Evolutionary conservation across 2,888 invertebrate genomes (phyloP), one percentile per base, ranked within the genome.

Genomic region (Patella ulyssiponensis): DNA sequence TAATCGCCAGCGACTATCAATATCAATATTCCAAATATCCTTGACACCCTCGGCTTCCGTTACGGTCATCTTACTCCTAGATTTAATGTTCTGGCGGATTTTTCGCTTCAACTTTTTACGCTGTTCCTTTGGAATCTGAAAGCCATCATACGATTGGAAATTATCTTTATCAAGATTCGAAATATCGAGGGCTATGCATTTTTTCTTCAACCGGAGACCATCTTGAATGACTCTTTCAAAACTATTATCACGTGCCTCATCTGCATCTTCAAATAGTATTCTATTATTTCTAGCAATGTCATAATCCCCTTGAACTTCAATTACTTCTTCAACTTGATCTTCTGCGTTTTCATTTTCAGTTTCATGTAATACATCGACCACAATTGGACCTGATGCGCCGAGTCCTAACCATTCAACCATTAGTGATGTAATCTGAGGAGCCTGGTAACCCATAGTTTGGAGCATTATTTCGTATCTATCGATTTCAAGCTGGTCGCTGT

Each of bases 1-100:
- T 51, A 93, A 80, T 27, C 87, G 89, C 93, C 93, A 93, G 78
- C 92, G 90, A 2, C 91, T 84, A 9, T 80, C n/a, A 52, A 87
- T 82, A 44, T 82, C 73, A 27, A 90, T 79, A 58, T 82, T 80
- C 85, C 91, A 85, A 9, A 88, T 85, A 84, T 86, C 83, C 12
- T 44, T 7, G 12, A 90, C 76, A 7, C 69, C 17, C 0, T 75
- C 64, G 20, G 80, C 85, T 76, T 89, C 87, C 3, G 80, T 82
- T 33, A 84, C 81, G n/a, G 52, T 78, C 88, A 90, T 86, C 15
- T 74, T 77, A 20, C 86, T 85, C 11, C 54, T 71, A 7, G 80
- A 82, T 33, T 79, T 70, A 2, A 89, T 75, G 14, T 85, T 80
- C 70, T 71, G 80, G 23, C 78, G 81, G 15, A 82, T 69, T 23